Evolutionary conservation across 2,888 invertebrate species (phyloP).

Genomic region (Bursaphelenchus okinawaensis): DNA sequence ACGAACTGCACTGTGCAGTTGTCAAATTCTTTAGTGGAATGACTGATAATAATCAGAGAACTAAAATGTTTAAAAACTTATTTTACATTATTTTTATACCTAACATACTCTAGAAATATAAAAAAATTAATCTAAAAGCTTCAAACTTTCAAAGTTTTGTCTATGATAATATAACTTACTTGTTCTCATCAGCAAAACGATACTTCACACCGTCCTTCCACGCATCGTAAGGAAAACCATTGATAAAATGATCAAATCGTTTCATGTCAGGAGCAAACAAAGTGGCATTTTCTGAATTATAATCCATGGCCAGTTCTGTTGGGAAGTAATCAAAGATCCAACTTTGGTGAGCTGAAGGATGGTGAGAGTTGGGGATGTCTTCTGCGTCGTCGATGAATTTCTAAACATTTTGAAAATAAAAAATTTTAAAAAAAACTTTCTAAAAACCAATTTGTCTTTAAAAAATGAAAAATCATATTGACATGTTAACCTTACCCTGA

Average conservation of each 20-base stretch:
- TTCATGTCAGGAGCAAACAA: constrained; percentile 18
- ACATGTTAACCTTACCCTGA: constrained; percentile 16
- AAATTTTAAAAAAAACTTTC: no score
- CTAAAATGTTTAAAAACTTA: no score
- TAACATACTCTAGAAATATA: no score
- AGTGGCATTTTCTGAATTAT: constrained; percentile 5
- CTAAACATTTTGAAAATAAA: no score
- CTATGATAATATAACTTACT: background rate
- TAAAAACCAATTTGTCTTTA: background rate
- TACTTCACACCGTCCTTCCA: constrained; percentile 21
- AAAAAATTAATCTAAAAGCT: no score
- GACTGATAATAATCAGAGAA: no score
- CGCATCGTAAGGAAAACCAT: constrained; percentile 24
- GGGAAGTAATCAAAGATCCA: constrained; percentile 28
- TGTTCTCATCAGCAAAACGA: constrained; percentile 1
- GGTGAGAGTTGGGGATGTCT: constrained; percentile 20
- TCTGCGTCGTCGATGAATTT: constrained; percentile 18
- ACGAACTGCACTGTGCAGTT: no score
- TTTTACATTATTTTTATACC: no score
- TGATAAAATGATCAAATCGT: constrained; percentile 24
- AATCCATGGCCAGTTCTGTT: constrained; percentile 19
- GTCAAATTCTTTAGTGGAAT: no score
- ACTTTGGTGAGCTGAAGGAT: constrained; percentile 21
- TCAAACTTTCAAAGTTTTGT: background rate
- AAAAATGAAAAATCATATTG: background rate